Base-by-base conservation (phyloP, 2,113 vertebrate species). In the Chloropsis hardwickii region DNA sequence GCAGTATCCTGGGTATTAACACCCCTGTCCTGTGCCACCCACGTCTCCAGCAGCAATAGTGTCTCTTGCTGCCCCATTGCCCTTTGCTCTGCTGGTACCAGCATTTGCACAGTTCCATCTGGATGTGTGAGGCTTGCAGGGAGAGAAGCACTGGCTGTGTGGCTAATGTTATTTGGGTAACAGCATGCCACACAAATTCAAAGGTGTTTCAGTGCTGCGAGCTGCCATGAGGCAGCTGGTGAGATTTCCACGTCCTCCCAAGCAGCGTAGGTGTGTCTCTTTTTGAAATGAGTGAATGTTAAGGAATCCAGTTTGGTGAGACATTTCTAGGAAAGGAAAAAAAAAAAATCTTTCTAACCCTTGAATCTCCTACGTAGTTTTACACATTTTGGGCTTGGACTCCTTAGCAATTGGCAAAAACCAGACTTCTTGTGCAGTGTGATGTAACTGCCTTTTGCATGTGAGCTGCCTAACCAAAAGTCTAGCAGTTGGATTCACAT, bases 401-500 rank as follows among this genome's bases (percentile, higher is more conserved):
- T 51, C 18, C 47, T 58, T 61, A 57, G 54, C 25, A 58, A 27
- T 8, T 71, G 40, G 19, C 42, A 44, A 81, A 80, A 57, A 47
- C 65, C n/a, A 44, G 62, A 20, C 11, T 65, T 74, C 12, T 50
- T 70, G 58, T 35, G 37, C 48, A 73, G 33, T 19, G 29, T 44
- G 64, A 73, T 61, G 58, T 65, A 39, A 40, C 40, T 86, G 53
- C 33, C 33, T 91, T 92, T 78, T 62, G 18, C 42, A 5, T 4
- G 6, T 27, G 78, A 85, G 33, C 66, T 85, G 51, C 17, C 58
- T 85, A 86, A 77, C 28, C 3, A 3, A 21, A 42, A 29, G 27
- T 1, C 6, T 40, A 64, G 58, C 79, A 50, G 50, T 44, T 0
- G 0, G 28, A 22, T 42, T 31, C 3, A 4, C 18, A 5, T 33